Percentiles rank a stretch among this genome's conserved stretches.
phyloP scores from a whole-genome alignment of 2,888 invertebrate genomes.

The Cataglyphis livida region DNA sequence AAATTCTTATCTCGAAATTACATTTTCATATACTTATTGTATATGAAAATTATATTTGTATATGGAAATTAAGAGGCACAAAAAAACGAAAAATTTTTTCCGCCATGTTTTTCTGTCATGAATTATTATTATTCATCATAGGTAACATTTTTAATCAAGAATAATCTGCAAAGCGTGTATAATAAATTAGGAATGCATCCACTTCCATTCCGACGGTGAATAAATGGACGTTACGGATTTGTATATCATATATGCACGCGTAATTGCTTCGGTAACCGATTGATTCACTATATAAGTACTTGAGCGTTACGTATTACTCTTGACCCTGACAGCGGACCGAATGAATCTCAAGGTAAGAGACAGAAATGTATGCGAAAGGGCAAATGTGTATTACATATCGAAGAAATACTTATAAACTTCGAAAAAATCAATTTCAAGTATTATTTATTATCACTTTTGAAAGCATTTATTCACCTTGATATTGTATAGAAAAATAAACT shows the following conservation, averaged over 20 bases:
- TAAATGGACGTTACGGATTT: slow-evolving; percentile 20
- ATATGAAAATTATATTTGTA: no score
- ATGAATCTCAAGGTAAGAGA: slow-evolving; percentile 4
- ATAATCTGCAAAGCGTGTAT: slow-evolving; percentile 25
- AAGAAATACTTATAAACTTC: not conserved
- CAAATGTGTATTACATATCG: not conserved
- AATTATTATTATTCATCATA: slow-evolving; percentile 26
- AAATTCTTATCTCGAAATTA: not conserved
- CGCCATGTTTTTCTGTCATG: not conserved
- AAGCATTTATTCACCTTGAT: not conserved
- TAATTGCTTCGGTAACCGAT: slow-evolving; percentile 23
- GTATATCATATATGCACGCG: slow-evolving; percentile 12
- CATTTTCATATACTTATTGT: not conserved
- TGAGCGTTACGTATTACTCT: not conserved
- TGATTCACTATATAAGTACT: slow-evolving; percentile 1
- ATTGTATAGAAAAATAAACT: not conserved
- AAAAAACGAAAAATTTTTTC: not conserved
- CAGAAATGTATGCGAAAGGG: slow-evolving; percentile 21
- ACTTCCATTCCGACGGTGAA: not conserved
- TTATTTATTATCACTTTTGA: not conserved
- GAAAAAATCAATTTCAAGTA: slow-evolving; percentile 4
- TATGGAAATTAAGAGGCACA: not conserved
- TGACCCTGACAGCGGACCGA: slow-evolving; percentile 31
- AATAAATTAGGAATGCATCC: slow-evolving; percentile 29
- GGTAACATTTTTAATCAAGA: not conserved